Base-by-base conservation (phyloP, 2,113 vertebrate genomes). In the Synodontis membranacea region DNA sequence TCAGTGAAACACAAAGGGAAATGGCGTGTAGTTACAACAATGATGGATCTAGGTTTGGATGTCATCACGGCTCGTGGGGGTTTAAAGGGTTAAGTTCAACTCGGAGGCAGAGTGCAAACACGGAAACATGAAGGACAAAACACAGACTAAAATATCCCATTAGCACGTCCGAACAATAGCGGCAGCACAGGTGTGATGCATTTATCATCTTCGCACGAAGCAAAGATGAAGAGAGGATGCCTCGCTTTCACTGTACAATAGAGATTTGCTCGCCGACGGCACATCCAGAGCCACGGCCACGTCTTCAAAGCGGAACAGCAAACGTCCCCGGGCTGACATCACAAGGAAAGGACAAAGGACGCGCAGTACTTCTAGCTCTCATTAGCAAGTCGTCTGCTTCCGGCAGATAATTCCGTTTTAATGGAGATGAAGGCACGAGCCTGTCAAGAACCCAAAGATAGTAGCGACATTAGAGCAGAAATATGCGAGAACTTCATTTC, bases 361-460 rank as follows among this genome's bases (percentile, higher is more conserved):
- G 14, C 9, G 54, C 12, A 19, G 31, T 58, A 62, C 85, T 34
- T 76, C 78, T 86, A 83, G 50, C 31, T 52, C 85, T 86, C 85
- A 87, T 88, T 90, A 87, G 80, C 75, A 66, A 85, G 50, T 88
- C 87, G 54, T 80, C 88, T 86, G 70, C 62, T 88, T 54, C 46
- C 28, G 82, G 58, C 79, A 85, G 79, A 89, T 87, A 86, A 87
- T 83, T 82, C 48, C 50, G 72, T 83, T 85, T 79, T 88, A 86
- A 89, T 83, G 44, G 79, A 88, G 88, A 80, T 46, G 82, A 37
- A 72, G 46, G 58, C 82, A 37, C 23, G 11, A 70, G 66, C 74
- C 60, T 88, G 75, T 88, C 75, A 60, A 48, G 52, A 37, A 80
- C 54, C 79, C 80, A 82, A 72, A 42, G 64, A 82, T 82, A 72